Evolutionary conservation across 2,797 vertebrate species (phyloP), one percentile per base, ranked within the genome.

Genomic region (Atherinosoma microstoma): DNA sequence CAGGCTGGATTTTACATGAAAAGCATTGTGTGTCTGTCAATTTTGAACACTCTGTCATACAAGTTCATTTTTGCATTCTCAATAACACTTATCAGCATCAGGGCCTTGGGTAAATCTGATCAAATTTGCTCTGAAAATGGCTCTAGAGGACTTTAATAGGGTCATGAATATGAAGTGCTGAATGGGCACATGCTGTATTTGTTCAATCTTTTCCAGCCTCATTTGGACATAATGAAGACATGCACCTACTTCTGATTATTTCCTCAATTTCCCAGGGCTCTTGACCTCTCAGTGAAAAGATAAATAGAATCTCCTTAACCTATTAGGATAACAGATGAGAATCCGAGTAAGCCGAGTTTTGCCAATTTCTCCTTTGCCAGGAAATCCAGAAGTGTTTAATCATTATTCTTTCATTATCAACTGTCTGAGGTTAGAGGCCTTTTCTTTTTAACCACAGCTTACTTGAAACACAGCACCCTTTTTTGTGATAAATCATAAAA

Each of bases 91-190:
- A 86, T 87, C 82, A 76, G 62, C 40, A 13, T 68, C 82, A 71
- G 77, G 47, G 82, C 79, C 59, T 58, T 65, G 83, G 85, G 91
- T 89, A 75, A 79, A 94, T 89, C 92, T 54, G 94, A 94, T 96
- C 95, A 96, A 95, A 96, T 96, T 96, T 95, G 92, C 93, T 94
- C 93, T 92, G 94, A 94, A 96, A 95, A 96, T 96, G 95, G 95
- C 81, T 95, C 84, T 93, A 90, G 95, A 94, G 90, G 91, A 90
- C 93, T 92, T 95, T 95, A 96, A 95, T 94, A 87, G 89, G 87
- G 85, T 90, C 84, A 92, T 92, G 89, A 93, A 92, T 92, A 91
- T 88, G 87, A 91, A 87, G 89, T 79, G 87, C 85, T 76, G 84
- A 79, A 85, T 75, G 80, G 38, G 66, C 80, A 84, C 68, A 68